Conservation (phyloP, 1,140 invertebrate species). For the Harlomillsia oculata region DNA sequence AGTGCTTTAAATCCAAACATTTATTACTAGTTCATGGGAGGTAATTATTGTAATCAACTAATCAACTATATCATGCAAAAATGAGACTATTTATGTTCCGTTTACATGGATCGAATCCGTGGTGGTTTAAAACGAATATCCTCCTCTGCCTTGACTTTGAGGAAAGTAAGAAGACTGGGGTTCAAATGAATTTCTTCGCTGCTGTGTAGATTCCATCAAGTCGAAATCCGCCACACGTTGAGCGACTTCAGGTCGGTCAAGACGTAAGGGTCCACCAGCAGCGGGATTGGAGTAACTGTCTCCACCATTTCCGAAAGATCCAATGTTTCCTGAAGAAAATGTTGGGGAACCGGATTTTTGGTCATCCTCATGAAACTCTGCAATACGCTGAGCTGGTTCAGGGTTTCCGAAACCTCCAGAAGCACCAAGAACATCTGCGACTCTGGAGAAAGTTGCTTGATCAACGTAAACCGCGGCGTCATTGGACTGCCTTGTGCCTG, state of each 20-base stretch:
- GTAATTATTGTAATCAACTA: too few relatives aligned
- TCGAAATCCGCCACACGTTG: not conserved
- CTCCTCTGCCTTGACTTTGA: too few relatives aligned
- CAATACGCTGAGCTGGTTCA: slow-evolving; percentile 17
- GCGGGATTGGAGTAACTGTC: not conserved
- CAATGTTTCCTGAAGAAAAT: not conserved
- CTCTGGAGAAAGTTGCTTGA: slow-evolving; percentile 11
- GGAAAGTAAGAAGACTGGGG: too few relatives aligned
- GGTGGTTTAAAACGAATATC: too few relatives aligned
- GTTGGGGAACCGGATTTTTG: not conserved
- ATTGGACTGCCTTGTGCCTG: slow-evolving; percentile 8
- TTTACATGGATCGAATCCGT: too few relatives aligned
- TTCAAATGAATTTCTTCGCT: too few relatives aligned
- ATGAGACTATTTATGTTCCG: too few relatives aligned
- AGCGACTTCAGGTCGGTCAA: not conserved
- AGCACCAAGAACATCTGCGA: slow-evolving; percentile 1
- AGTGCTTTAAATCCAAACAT: too few relatives aligned
- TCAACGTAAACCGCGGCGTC: slow-evolving; percentile 11
- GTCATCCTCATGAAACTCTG: slow-evolving; percentile 12
- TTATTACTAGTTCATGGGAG: too few relatives aligned
- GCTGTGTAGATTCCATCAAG: too few relatives aligned
- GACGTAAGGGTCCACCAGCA: not conserved
- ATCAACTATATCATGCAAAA: too few relatives aligned
- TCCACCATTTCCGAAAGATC: not conserved
- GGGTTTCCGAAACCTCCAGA: slow-evolving; percentile 16